Evolutionary conservation across 2,113 vertebrate genomes (phyloP).

Genomic region (Cynocephalus volans): DNA sequence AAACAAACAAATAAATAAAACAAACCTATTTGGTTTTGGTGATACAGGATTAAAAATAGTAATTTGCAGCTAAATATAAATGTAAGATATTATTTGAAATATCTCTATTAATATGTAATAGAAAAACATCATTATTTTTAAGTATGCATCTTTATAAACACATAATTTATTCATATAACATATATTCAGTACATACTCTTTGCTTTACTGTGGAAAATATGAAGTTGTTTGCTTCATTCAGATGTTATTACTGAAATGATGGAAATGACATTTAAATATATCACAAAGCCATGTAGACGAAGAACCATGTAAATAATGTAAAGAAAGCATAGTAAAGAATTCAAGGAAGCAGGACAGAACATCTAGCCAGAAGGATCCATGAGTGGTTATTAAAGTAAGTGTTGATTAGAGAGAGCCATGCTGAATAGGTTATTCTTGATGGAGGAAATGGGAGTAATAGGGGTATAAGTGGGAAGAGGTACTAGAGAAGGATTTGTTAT

Average conservation of each 20-base stretch:
- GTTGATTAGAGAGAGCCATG: not conserved
- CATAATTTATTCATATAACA: not conserved
- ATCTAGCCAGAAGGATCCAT: not conserved
- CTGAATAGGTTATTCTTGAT: not conserved
- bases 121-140: not conserved
- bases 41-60: not conserved
- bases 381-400: not conserved
- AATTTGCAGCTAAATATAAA: not conserved
- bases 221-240: not conserved
- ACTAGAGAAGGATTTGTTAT: not conserved
- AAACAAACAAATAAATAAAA: not conserved
- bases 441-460: not conserved
- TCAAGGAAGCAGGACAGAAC: not conserved
- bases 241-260: not conserved
- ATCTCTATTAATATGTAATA: not conserved
- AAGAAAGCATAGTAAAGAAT: not conserved
- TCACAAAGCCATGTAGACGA: not conserved
- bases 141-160: not conserved
- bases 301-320: not conserved
- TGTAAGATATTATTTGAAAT: conserved; percentile 13
- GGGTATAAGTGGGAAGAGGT: not conserved
- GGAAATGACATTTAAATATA: not conserved
- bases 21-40: not conserved
- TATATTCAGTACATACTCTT: not conserved
- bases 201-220: not conserved